A percentile compares a stretch with the other conserved stretches of the same genome.
Conservation (phyloP, 2,888 invertebrate genomes). For the Tromatobia lineatoria region DNA sequence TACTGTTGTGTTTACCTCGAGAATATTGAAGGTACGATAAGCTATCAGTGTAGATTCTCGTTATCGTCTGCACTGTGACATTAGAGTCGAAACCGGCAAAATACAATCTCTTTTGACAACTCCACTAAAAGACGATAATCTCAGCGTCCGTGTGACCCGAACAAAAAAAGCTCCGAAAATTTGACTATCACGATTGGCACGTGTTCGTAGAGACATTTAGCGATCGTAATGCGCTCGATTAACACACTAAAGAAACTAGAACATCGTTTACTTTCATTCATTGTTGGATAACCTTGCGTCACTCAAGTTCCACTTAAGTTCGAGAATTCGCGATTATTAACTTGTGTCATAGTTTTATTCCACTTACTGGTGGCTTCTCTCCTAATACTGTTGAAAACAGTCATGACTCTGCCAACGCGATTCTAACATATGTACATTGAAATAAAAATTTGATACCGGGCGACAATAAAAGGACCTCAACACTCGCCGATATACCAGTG, state of each 20-base stretch:
- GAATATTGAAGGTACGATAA: conserved; percentile 7
- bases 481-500: background rate
- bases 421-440: conserved; percentile 27
- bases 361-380: conserved; percentile 76
- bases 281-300: conserved; percentile 41
- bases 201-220: background rate
- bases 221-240: background rate
- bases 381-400: conserved; percentile 73
- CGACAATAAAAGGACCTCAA: background rate
- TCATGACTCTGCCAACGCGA: conserved; percentile 71
- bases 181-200: background rate
- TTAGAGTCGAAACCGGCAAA: background rate
- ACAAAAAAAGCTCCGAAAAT: background rate
- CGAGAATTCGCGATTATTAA: background rate
- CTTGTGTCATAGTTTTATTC: conserved; percentile 9
- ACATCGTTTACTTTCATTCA: background rate
- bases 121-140: background rate
- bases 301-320: background rate
- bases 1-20: conserved; percentile 15
- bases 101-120: conserved; percentile 2
- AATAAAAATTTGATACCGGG: conserved; percentile 16
- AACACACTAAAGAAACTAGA: background rate
- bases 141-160: background rate
- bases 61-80: conserved; percentile 14
- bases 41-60: conserved; percentile 4